phyloP scores from a whole-genome alignment of 2,888 invertebrate genomes.

The Invenusta paracnida region DNA sequence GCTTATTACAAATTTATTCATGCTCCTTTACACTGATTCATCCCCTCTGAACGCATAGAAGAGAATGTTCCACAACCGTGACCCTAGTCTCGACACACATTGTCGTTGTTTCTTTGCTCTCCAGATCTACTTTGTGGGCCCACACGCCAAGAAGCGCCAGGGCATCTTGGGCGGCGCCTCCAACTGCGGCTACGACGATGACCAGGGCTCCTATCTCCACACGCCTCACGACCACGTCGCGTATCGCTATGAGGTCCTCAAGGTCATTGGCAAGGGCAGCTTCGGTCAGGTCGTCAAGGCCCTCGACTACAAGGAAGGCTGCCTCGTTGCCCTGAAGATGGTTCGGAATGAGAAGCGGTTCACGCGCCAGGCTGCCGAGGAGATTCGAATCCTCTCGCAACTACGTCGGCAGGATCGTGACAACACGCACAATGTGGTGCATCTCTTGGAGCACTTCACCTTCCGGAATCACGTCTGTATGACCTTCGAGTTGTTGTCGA shows the following conservation, averaged over 20 bases:
- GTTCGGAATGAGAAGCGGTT: conserved; percentile 89
- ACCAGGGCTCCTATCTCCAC: conserved; percentile 94
- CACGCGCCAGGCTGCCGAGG: conserved; percentile 86
- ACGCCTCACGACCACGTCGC: conserved; percentile 96
- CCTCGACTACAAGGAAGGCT: conserved; percentile 87
- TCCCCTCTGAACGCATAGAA: no score
- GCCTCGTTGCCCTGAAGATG: conserved; percentile 88
- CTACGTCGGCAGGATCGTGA: conserved; percentile 86
- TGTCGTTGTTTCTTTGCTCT: no score
- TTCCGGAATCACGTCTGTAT: conserved; percentile 95
- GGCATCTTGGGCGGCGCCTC: conserved; percentile 75
- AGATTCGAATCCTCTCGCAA: conserved; percentile 85
- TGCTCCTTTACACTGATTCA: no score
- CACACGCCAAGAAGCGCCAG: conserved; percentile 83
- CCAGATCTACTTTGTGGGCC: conserved; percentile 84
- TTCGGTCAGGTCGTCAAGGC: conserved; percentile 95
- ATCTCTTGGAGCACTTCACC: conserved; percentile 90
- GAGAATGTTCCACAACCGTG: no score
- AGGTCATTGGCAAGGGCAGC: conserved; percentile 88
- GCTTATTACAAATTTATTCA: no score
- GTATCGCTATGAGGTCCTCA: conserved; percentile 86
- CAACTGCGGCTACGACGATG: conserved; percentile 94
- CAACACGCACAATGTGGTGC: conserved; percentile 90
- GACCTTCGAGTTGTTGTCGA: conserved; percentile 84
- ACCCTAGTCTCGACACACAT: no score